Evolutionary conservation across 2,888 invertebrate species (phyloP), one percentile per base, ranked within the genome.

Genomic region (Acanthosepion pharaonis): DNA sequence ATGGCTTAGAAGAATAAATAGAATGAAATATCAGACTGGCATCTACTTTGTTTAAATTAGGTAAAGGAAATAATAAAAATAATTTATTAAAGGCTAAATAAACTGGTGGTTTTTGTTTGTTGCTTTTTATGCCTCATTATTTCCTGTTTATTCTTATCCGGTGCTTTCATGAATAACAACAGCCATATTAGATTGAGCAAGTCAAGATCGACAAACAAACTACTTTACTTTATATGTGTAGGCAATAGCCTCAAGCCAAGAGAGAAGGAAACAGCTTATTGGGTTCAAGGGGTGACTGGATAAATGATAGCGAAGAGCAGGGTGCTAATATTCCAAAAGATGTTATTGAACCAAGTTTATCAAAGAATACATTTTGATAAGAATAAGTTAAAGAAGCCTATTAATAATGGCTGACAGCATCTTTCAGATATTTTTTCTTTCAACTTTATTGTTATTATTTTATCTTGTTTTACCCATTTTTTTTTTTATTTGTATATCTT

Each of bases 241-340:
- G 18, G 78, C 78, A 78, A 33, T 78, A 78, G n/a, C 78, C 78
- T 78, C 15, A n/a, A 78, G 78, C n/a, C 11, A 78, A 33, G n/a
- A 78, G 78, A 78, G 78, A 78, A n/a, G n/a, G 78, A 78, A 78
- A n/a, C 33, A n/a, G n/a, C 78, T 78, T 78, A 78, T n/a, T n/a
- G 18, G 78, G n/a, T 78, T 78, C 78, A n/a, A 78, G n/a, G 33
- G n/a, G 78, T 78, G 78, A 78, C n/a, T 78, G n/a, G 78, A 78
- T n/a, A 78, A 78, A 78, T 78, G 78, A 78, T 78, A 78, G n/a
- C 78, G 33, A n/a, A 23, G 59, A 59, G 59, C 23, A 59, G 59
- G 59, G 59, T 59, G 59, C 59, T 59, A 59, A 59, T 59, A 59
- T 59, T 59, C 59, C 23, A 59, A 78, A 78, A 78, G 78, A 78